Evolutionary conservation across 2,888 invertebrate species (phyloP).

Genomic region (Nemotelus nigrinus): DNA sequence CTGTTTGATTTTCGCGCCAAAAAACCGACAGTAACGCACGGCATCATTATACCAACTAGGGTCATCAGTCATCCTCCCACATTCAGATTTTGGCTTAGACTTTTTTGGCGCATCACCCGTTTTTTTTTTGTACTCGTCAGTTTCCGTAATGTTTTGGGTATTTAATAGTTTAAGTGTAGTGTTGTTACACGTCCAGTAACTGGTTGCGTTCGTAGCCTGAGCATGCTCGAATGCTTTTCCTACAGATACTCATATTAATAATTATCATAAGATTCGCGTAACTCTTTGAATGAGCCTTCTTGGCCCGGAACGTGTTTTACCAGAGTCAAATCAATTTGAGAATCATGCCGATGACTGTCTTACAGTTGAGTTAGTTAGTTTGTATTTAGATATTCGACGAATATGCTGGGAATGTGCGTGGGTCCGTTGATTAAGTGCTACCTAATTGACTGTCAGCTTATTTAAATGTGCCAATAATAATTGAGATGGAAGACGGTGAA

Average conservation of each 20-base stretch:
- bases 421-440: constrained; percentile 38
- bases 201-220: background rate
- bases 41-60: constrained; percentile 14
- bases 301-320: constrained; percentile 11
- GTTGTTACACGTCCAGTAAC: background rate
- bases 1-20: background rate
- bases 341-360: constrained; percentile 8
- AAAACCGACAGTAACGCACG: constrained; percentile 19
- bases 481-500: constrained; percentile 20
- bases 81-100: background rate
- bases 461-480: constrained; percentile 43
- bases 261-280: background rate
- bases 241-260: background rate
- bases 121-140: background rate
- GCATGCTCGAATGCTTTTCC: too few relatives aligned
- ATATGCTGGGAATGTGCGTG: constrained; percentile 27
- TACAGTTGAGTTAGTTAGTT: background rate
- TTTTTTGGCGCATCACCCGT: background rate
- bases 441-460: constrained; percentile 42
- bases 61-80: constrained; percentile 31
- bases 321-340: constrained; percentile 28
- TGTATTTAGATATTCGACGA: constrained; percentile 1
- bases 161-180: background rate
- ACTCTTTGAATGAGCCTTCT: constrained; percentile 1
- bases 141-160: constrained; percentile 2